Conservation (phyloP, 2,888 invertebrate species). For the Diogma glabrata region DNA sequence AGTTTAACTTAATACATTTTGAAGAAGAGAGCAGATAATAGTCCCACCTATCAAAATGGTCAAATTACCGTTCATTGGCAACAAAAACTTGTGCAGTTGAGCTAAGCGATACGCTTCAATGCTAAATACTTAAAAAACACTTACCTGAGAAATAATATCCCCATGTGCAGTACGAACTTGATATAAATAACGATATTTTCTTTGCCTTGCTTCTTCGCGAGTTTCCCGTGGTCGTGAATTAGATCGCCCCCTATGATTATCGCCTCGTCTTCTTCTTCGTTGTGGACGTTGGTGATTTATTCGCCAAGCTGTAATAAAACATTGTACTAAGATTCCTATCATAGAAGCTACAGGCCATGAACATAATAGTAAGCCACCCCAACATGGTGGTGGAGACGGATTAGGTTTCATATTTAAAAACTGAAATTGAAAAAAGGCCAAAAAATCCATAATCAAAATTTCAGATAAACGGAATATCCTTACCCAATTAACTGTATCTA, state of each 20-base stretch:
- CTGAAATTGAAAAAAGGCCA: conserved; percentile 11
- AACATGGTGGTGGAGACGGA: conserved; percentile 35
- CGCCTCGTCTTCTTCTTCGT: conserved; percentile 23
- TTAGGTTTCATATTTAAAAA: conserved; percentile 33
- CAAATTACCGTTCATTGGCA: background rate
- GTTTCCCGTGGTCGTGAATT: conserved; percentile 56
- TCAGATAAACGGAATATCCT: background rate
- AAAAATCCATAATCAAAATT: background rate
- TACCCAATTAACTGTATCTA: conserved; percentile 35
- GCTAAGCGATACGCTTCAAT: too few species aligned
- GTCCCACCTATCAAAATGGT: too few species aligned
- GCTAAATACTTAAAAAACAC: too few species aligned
- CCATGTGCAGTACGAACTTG: conserved; percentile 82
- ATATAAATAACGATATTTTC: conserved; percentile 77
- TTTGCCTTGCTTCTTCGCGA: conserved; percentile 66
- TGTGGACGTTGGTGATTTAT: conserved; percentile 34
- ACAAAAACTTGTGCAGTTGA: background rate
- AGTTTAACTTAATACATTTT: too few species aligned
- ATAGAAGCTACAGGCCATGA: conserved; percentile 34
- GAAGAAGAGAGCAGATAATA: too few species aligned
- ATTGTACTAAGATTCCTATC: conserved; percentile 35
- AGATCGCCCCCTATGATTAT: conserved; percentile 23
- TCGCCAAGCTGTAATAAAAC: conserved; percentile 37
- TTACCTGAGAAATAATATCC: conserved; percentile 79
- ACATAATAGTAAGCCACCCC: conserved; percentile 34